Evolutionary conservation across 2,113 vertebrate genomes (phyloP).

Genomic region (Orientallactaga bullata): DNA sequence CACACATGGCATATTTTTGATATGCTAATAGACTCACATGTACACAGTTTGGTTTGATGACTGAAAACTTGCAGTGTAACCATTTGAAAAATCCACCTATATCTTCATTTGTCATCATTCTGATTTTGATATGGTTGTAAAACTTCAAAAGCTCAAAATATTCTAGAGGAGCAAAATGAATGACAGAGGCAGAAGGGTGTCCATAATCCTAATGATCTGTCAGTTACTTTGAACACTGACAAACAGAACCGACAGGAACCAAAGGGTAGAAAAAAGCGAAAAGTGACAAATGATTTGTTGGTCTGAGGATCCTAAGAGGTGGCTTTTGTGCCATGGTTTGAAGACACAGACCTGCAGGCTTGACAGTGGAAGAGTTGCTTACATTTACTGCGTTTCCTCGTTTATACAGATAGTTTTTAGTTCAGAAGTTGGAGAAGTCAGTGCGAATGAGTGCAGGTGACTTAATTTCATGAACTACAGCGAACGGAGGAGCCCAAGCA

Average conservation of each 20-base stretch:
- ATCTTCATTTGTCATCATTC: neutral
- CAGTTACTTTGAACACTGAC: neutral
- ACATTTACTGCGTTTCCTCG: neutral
- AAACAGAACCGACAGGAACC: neutral
- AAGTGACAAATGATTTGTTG: neutral
- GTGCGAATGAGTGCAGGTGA: too few species aligned
- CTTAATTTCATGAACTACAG: neutral
- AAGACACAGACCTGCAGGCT: neutral
- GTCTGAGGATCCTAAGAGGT: neutral
- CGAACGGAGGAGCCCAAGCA: neutral
- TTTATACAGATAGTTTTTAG: neutral
- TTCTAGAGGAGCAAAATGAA: neutral
- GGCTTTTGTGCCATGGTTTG: neutral
- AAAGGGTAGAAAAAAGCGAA: neutral
- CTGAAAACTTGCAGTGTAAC: neutral
- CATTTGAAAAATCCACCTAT: neutral
- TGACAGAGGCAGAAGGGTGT: neutral
- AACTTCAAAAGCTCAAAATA: neutral
- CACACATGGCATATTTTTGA: neutral
- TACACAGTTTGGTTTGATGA: neutral
- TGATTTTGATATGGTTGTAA: slow-evolving; percentile 13
- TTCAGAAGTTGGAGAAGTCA: neutral
- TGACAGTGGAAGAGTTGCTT: neutral
- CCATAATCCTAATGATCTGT: neutral
- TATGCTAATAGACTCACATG: neutral